Conservation (phyloP, 2,113 vertebrate genomes). For the Acanthochromis polyacanthus region DNA sequence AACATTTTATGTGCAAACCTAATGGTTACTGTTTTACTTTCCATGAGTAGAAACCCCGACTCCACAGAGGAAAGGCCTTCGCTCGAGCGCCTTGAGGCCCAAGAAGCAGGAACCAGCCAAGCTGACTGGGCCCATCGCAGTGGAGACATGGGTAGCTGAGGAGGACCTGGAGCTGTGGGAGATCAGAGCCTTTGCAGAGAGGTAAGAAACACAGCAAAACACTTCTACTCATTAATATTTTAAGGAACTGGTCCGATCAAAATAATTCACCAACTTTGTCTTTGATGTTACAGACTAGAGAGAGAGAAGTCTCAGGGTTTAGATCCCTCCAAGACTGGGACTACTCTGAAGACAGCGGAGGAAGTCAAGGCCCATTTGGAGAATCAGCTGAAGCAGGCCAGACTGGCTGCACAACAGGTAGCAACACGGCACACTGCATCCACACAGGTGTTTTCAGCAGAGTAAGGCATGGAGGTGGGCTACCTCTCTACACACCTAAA, state of each 20-base stretch:
- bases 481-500: neutral
- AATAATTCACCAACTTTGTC: neutral
- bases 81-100: slow-evolving; percentile 94
- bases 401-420: slow-evolving; percentile 91
- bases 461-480: neutral
- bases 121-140: slow-evolving; percentile 94
- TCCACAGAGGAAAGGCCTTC: slow-evolving; percentile 87
- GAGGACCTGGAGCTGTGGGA: slow-evolving; percentile 99
- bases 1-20: neutral
- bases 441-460: neutral
- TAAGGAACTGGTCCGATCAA: too few relatives aligned
- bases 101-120: slow-evolving; percentile 97
- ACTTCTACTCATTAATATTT: neutral
- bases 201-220: slow-evolving; percentile 74
- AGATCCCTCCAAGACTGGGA: slow-evolving; percentile 91
- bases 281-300: slow-evolving; percentile 88
- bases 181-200: slow-evolving; percentile 97
- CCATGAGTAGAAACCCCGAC: slow-evolving; percentile 91
- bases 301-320: slow-evolving; percentile 95
- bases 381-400: slow-evolving; percentile 92
- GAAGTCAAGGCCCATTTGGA: slow-evolving; percentile 90
- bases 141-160: slow-evolving; percentile 97
- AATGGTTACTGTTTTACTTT: neutral
- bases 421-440: slow-evolving; percentile 4
- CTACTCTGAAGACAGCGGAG: slow-evolving; percentile 89